Evolutionary conservation across 2,113 vertebrate genomes (phyloP).

Genomic region (Merops nubicus): DNA sequence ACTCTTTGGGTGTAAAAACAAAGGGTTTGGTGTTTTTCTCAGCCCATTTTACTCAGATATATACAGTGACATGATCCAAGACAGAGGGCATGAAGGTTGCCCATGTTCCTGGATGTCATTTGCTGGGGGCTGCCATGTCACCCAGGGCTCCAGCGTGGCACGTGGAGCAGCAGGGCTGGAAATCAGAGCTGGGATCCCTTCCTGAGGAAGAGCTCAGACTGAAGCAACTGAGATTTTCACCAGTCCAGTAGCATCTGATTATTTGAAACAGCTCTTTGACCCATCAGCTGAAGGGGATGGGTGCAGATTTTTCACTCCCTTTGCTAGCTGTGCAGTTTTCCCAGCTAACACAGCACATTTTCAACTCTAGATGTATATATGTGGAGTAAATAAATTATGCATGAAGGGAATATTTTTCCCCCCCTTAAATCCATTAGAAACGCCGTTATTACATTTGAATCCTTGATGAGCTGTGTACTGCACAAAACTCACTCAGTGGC

Average conservation of each 20-base stretch:
- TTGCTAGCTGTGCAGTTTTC: background rate
- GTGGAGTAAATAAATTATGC: conserved; percentile 9
- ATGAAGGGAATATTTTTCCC: background rate
- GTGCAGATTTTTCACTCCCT: background rate
- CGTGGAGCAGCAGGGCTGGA: accelerated
- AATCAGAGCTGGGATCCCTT: background rate
- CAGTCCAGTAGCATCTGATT: background rate
- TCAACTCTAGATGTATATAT: background rate
- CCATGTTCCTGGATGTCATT: accelerated
- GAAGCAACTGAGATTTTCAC: background rate
- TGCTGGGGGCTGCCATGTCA: background rate
- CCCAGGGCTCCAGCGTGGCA: accelerated
- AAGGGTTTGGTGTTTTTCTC: background rate
- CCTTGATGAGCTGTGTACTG: background rate
- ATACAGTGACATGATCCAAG: accelerated
- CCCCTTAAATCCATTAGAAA: conserved; percentile 16
- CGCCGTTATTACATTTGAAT: background rate
- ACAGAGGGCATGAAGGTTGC: too few species aligned
- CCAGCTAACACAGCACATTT: background rate
- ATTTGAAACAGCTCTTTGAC: background rate
- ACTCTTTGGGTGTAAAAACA: background rate
- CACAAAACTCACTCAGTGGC: background rate
- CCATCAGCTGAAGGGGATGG: background rate
- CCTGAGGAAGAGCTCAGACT: background rate
- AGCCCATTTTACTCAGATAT: background rate